Percentiles rank a stretch among this genome's conserved stretches.
Evolutionary conservation across 2,113 vertebrate species (phyloP).

Genomic region (cattle (Bos taurus)): ARS-UCD2.0 NC_037331.1:80372001-80372500

Average conservation of each 20-base stretch:
- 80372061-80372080: not conserved
- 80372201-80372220: conserved; percentile 47
- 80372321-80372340: conserved; percentile 21
- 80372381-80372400: conserved; percentile 42
- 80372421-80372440: conserved; percentile 25
- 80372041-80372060: not conserved
- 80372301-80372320: conserved; percentile 14
- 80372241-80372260: conserved; percentile 15
- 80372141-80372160: conserved; percentile 33
- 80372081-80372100: conserved; percentile 24
- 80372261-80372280: not conserved
- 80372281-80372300: conserved; percentile 43
- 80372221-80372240: not conserved
- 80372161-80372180: conserved; percentile 45
- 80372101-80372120: not conserved
- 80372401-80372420: conserved; percentile 57
- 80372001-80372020: not conserved
- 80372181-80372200: conserved; percentile 29
- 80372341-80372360: not conserved
- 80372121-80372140: not conserved
- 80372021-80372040: not conserved
- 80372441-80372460: conserved; percentile 63
- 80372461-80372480: conserved; percentile 73
- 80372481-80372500: conserved; percentile 73
- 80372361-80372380: conserved; percentile 25